Base-by-base conservation (phyloP, 1,140 invertebrate genomes). In the Drosophila mayri region DNA sequence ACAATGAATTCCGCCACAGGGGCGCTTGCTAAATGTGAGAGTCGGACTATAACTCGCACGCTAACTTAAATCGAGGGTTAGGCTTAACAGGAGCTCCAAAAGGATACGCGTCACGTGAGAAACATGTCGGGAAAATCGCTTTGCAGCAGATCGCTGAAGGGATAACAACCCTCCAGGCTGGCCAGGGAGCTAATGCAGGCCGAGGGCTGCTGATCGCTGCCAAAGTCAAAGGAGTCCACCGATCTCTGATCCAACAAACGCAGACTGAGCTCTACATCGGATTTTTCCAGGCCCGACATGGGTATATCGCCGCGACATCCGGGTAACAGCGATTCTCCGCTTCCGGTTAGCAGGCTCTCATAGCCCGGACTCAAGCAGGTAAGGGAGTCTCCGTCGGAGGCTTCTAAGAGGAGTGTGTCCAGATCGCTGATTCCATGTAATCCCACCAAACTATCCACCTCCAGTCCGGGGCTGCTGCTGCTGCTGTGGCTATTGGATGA, bases 361-460 rank as follows among this genome's bases (percentile, higher is more conserved):
- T 83, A 87, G 32, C 52, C 58, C 22, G 88, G 79, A 75, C 81
- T 91, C 10, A 92, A 50, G 20, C 92, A 92, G 65, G 93, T 93
- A n/a, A 94, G 75, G 14, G 94, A 94, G 54, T 94, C 94, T 3
- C 93, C 94, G 64, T 95, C 94, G 68, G 94, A 94, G 6, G 94
- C 94, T 43, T 94, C 94, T 35, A 94, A 75, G 1, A 94, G 90
- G 37, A 94, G 46, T 12, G 64, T 80, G 28, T 82, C 91, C 12
- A 92, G 74, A n/a, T 91, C 87, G 20, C 54, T 74, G 11, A 86
- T 46, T 1, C 62, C 85, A 10, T 79, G 81, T 52, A 85, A 18
- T n/a, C 75, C 71, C 14, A 81, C 40, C 30, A 85, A 18, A 18
- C 60, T 76, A 16, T 90, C 84, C 44, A 81, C 40, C 38, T 88